phyloP scores from a whole-genome alignment of 2,113 vertebrate genomes.

The Glareola pratincola region DNA sequence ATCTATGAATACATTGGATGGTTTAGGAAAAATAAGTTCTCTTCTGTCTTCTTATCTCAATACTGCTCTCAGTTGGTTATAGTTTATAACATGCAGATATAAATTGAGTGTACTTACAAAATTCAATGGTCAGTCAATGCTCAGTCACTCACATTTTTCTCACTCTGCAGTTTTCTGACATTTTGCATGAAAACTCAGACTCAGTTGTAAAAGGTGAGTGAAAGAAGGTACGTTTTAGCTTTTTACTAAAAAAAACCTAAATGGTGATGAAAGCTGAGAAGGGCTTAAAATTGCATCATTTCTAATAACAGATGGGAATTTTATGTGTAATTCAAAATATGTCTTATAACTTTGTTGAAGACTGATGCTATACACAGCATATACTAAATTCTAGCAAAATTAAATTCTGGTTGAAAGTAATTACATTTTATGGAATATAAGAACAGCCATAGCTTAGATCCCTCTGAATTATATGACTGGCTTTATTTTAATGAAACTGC shows the following conservation, averaged over 20 bases:
- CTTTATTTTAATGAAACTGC: not conserved
- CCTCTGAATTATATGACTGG: not conserved
- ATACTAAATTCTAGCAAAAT: not conserved
- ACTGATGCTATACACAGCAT: not conserved
- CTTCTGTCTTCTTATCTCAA: not conserved
- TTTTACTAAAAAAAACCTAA: not conserved
- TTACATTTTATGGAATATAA: not conserved
- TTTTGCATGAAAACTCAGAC: not conserved
- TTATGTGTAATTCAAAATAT: not conserved
- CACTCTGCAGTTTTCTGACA: not conserved
- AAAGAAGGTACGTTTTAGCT: not conserved
- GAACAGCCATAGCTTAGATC: not conserved
- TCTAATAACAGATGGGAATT: not conserved
- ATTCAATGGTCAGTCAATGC: not conserved
- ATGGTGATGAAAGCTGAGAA: not conserved
- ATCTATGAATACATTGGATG: not conserved
- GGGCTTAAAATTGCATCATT: not conserved
- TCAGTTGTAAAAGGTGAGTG: not conserved
- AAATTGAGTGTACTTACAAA: not conserved
- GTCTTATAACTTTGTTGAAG: not conserved
- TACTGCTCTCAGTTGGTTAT: not conserved
- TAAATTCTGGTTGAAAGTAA: not conserved
- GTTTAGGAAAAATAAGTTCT: not conserved
- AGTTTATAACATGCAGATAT: not conserved
- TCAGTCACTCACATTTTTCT: not conserved